phyloP scores from a whole-genome alignment of 1,140 invertebrate species.

The Nilaparvata lugens region DNA sequence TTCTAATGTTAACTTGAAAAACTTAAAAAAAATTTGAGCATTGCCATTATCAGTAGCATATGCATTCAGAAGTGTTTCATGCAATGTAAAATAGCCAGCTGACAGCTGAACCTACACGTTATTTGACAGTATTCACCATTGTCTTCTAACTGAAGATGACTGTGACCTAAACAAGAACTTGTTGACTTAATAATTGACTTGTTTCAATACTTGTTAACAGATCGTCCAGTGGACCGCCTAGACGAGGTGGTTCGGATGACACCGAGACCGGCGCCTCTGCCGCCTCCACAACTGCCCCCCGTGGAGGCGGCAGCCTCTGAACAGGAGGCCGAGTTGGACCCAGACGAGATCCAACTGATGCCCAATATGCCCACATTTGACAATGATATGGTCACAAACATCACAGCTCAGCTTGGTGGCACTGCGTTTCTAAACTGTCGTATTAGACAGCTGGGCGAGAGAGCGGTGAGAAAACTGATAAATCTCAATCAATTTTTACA shows the following conservation, averaged over 20 bases:
- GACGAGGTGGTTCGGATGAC: not conserved
- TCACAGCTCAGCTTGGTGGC: conserved; percentile 69
- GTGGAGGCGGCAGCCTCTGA: not conserved
- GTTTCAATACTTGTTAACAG: not conserved
- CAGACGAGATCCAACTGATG: not conserved
- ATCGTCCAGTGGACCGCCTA: not conserved
- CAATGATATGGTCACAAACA: conserved; percentile 59
- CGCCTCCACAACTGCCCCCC: not conserved
- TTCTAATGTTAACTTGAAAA: no score
- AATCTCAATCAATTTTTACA: no score
- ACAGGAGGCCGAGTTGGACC: not conserved
- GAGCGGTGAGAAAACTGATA: conserved; percentile 42
- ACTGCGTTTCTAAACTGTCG: conserved; percentile 74
- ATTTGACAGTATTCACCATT: no score
- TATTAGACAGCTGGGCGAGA: conserved; percentile 51
- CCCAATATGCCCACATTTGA: conserved; percentile 30
- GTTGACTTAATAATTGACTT: no score
- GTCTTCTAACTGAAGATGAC: no score
- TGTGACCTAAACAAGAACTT: no score
- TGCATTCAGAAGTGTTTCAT: no score
- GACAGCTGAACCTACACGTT: no score
- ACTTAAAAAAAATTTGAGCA: no score
- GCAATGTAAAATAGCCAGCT: no score
- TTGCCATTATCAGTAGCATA: no score
- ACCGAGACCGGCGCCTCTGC: not conserved